Evolutionary conservation across 2,113 vertebrate species (phyloP).

Genomic region (Pteruthius melanotis): DNA sequence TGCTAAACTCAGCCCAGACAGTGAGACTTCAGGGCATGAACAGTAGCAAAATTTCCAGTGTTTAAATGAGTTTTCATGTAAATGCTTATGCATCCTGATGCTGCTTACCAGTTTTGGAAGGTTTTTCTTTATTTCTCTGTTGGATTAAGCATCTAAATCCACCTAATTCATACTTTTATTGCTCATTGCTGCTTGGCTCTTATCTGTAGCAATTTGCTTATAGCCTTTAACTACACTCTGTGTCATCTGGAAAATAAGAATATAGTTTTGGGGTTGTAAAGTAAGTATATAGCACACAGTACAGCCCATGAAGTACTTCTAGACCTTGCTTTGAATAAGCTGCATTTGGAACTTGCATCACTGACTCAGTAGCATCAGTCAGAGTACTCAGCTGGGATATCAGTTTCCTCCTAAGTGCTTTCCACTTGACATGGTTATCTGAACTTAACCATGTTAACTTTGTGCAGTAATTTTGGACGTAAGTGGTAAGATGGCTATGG

Average conservation of each 20-base stretch:
- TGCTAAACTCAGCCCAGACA: not conserved
- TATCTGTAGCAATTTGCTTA: not conserved
- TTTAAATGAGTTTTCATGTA: not conserved
- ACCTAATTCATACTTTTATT: not conserved
- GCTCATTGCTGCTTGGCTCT: not conserved
- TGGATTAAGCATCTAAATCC: not conserved
- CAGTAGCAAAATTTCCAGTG: not conserved
- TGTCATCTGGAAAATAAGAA: not conserved
- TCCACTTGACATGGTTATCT: not conserved
- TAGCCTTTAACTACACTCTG: not conserved
- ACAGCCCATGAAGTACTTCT: not conserved
- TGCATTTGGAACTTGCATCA: not conserved
- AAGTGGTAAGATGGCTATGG: not conserved
- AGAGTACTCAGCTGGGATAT: not conserved
- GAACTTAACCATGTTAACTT: not conserved
- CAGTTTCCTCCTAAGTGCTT: not conserved
- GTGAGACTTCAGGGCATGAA: not conserved
- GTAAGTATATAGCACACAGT: not conserved
- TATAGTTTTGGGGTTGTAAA: not conserved
- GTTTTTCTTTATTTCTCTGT: not conserved
- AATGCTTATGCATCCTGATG: not conserved
- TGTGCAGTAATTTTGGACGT: not conserved
- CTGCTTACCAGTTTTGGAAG: not conserved
- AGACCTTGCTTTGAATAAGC: not conserved
- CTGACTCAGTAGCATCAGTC: not conserved